Evolutionary conservation across 1,140 invertebrate species (phyloP), one percentile per base, ranked within the genome.

Genomic region (Musca vetustissima): DNA sequence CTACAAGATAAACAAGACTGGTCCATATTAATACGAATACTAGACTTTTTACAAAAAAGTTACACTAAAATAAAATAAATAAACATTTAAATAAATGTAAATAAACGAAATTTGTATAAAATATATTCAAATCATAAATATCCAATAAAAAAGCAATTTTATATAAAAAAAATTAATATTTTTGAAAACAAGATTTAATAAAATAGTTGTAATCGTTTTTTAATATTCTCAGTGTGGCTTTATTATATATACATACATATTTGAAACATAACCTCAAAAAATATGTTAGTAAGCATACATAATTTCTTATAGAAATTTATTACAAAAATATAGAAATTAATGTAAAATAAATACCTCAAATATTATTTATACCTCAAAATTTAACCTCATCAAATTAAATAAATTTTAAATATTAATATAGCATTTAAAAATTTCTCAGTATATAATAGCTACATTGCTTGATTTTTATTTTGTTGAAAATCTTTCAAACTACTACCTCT

Each of bases 401-500:
- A n/a, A n/a, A n/a, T n/a, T n/a, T n/a, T n/a, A n/a, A n/a, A 55
- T 55, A 59, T 11, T 36, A 61, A 19, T 61, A 36, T 19, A 19
- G 36, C 19, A 36, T 19, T 9, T 21, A 57, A 32, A 36, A 36
- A 61, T 43, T 43, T n/a, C n/a, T n/a, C n/a, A n/a, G 32, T 11
- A 13, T 9, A 4, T 36, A 61, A 43, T 61, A 43, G 32, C n/a
- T 2, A 21, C 19, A 52, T 19, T 61, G 22, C 14, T 24, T 24
- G 14, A 21, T 53, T 6, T 61, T 61, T 59, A 8, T 4, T 28
- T 28, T 28, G 8, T 28, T 4, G 28, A 3, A 28, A 28, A 28
- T n/a, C 36, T 61, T 61, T 61, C 4, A 19, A 36, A 61, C 57
- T 61, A 61, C 57, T 61, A 61, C 57, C 57, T 61, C 57, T 61